phyloP scores from a whole-genome alignment of 1,140 invertebrate genomes.

The Monomorium pharaonis region DNA sequence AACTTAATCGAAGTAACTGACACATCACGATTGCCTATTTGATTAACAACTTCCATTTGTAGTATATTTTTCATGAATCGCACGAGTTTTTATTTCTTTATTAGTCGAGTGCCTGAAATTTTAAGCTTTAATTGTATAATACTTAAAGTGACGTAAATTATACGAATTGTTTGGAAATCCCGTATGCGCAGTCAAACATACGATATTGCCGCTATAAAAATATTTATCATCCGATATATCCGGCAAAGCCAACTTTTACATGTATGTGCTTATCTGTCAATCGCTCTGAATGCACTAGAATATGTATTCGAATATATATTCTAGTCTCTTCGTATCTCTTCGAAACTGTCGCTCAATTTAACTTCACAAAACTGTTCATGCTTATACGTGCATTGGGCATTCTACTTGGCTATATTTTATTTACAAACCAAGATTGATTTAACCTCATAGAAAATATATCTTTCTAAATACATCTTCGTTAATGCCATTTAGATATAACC shows the following conservation, averaged over 20 bases:
- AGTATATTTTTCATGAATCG: background rate
- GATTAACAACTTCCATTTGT: background rate
- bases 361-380: background rate
- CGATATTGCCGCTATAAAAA: background rate
- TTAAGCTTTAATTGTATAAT: background rate
- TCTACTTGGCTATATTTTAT: background rate
- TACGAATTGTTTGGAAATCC: constrained; percentile 1
- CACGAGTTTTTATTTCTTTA: background rate
- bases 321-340: background rate
- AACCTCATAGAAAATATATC: background rate
- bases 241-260: constrained; percentile 2
- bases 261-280: constrained; percentile 15
- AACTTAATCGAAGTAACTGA: constrained; percentile 30
- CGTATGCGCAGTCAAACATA: background rate
- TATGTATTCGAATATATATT: background rate
- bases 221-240: constrained; percentile 7
- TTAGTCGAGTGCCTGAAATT: background rate
- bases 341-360: constrained; percentile 16
- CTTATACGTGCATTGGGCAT: background rate
- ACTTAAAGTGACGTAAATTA: background rate
- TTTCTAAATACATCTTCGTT: background rate
- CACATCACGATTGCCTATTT: constrained; percentile 10
- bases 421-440: background rate
- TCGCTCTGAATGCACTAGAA: background rate
- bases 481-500: background rate